Conservation (phyloP, 2,797 vertebrate genomes). For the Numenius phaeopus region DNA sequence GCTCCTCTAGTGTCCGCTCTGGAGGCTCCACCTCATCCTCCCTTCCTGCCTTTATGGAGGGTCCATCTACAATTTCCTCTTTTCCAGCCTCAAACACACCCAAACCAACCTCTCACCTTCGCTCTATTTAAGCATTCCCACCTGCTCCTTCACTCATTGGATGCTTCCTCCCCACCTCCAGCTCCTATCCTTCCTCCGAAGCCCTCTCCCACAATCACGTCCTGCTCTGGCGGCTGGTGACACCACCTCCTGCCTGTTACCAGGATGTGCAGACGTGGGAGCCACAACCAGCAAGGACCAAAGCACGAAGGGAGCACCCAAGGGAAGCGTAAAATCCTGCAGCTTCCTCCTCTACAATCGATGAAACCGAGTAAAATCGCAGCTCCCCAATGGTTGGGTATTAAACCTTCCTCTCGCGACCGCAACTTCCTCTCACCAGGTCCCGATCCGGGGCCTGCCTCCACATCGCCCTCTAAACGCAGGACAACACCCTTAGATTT, state of each 20-base stretch:
- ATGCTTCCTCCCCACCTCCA: background rate
- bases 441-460: background rate
- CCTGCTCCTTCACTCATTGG: slow-evolving; percentile 28
- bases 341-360: background rate
- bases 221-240: background rate
- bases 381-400: background rate
- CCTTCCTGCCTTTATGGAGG: background rate
- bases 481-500: background rate
- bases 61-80: background rate
- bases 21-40: background rate
- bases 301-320: background rate
- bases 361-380: background rate
- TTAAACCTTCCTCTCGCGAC: background rate
- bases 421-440: background rate
- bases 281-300: background rate
- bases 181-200: background rate
- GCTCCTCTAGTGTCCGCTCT: background rate
- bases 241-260: slow-evolving; percentile 8
- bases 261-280: background rate
- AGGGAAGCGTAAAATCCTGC: background rate
- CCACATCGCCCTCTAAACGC: background rate
- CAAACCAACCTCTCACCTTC: slow-evolving; percentile 26
- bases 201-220: background rate
- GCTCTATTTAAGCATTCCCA: background rate
- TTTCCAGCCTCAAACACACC: background rate